Conservation (phyloP, 1,140 invertebrate species). For the Scaptomyza pallida region DNA sequence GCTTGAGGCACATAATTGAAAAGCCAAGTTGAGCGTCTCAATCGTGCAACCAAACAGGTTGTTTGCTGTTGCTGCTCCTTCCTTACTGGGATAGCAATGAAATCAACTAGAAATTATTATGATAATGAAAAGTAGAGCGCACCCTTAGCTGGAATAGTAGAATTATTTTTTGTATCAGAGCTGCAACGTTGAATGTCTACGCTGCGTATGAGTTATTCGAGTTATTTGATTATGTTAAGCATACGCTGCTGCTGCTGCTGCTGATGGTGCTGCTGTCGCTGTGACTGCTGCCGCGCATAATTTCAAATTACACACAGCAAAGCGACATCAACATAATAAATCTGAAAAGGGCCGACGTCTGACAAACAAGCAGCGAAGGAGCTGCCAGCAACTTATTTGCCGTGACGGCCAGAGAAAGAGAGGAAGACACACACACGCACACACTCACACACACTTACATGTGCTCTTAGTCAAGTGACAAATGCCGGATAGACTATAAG, state of each 20-base stretch:
- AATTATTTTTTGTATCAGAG: conserved; percentile 35
- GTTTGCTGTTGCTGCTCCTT: conserved; percentile 31
- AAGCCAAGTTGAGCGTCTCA: conserved; percentile 77
- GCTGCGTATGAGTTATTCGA: conserved; percentile 66
- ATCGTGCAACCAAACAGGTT: conserved; percentile 65
- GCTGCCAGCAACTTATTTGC: conserved; percentile 39
- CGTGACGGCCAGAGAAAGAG: conserved; percentile 35
- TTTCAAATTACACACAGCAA: conserved; percentile 78
- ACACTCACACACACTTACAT: conserved; percentile 5
- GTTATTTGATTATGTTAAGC: conserved; percentile 80
- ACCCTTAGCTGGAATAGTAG: conserved; percentile 24
- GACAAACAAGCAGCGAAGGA: conserved; percentile 66
- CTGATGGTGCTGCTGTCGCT: too few relatives aligned
- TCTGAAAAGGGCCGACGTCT: conserved; percentile 63
- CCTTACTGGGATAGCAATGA: conserved; percentile 45
- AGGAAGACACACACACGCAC: conserved; percentile 1
- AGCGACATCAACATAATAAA: conserved; percentile 77
- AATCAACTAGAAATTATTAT: conserved; percentile 81
- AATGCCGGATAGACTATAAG: conserved; percentile 71
- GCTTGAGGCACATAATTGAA: conserved; percentile 73
- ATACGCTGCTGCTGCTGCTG: conserved; percentile 52
- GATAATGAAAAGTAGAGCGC: conserved; percentile 70
- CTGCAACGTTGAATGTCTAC: conserved; percentile 32
- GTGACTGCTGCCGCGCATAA: conserved; percentile 66
- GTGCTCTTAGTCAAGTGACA: conserved; percentile 48